Conservation (phyloP, 2,797 vertebrate species). For the Anolis apletophallus region DNA sequence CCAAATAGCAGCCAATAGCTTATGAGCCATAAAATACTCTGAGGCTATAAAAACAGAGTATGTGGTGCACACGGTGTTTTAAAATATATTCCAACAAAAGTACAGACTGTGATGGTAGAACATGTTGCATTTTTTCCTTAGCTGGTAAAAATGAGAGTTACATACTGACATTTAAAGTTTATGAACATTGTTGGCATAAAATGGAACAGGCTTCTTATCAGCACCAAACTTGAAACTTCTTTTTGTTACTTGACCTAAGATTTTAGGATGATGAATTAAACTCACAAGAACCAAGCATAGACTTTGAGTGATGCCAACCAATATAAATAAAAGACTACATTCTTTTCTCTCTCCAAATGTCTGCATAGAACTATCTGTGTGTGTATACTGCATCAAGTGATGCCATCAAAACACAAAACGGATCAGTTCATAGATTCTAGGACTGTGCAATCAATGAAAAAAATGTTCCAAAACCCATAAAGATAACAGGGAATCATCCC, state of each 20-base stretch:
- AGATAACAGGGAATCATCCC: too few relatives aligned
- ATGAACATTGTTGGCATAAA: too few relatives aligned
- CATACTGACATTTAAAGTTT: too few relatives aligned
- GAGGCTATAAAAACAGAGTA: neutral
- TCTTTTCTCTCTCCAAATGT: neutral
- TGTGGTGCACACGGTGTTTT: neutral
- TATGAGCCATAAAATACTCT: neutral
- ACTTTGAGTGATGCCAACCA: too few relatives aligned
- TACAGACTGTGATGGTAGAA: neutral
- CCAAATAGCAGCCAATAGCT: neutral
- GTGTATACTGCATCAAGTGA: neutral
- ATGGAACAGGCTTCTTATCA: too few relatives aligned
- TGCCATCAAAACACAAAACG: neutral
- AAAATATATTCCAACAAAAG: neutral
- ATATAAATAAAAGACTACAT: neutral
- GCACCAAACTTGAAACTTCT: too few relatives aligned
- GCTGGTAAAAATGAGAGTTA: too few relatives aligned
- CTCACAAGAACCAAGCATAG: too few relatives aligned
- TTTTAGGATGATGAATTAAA: too few relatives aligned
- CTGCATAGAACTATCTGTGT: neutral
- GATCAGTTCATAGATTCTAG: neutral
- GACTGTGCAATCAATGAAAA: too few relatives aligned
- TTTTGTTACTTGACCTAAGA: too few relatives aligned
- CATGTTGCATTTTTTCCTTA: neutral
- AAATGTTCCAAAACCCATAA: neutral